Evolutionary conservation across 2,888 invertebrate genomes (phyloP), one percentile per base, ranked within the genome.

Genomic region (Idaea straminata): DNA sequence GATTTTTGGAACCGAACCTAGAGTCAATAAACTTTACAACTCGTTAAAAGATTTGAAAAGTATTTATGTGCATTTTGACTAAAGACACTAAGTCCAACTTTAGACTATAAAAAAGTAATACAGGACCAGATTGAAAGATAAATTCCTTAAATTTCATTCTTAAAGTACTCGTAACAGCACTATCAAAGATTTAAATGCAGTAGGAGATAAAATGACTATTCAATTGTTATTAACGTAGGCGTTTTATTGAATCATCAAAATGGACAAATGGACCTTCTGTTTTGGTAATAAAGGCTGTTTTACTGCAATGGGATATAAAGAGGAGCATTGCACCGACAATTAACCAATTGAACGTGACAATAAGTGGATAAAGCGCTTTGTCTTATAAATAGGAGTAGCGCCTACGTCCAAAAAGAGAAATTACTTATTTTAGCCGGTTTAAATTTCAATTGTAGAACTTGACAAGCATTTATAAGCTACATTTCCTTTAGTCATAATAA

Each of bases 271-370:
- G 61, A 62, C 62, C 61, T 59, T 69, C 67, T 60, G 6, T 7
- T 4, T 57, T 62, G 47, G 62, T 0, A 16, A 47, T 64, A 71
- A 57, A 61, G 61, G 25, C 57, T 63, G 68, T 58, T 65, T 65
- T 63, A 38, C 57, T n/a, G 62, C 57, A 57, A 16, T 63, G n/a
- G 35, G n/a, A 64, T 38, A 64, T 64, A 62, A 60, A 68, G 66
- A 72, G 73, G 77, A 70, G 76, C 74, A 76, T 76, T 82, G 84
- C 82, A 82, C 80, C 72, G 78, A 74, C 84, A 87, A 86, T 87
- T 87, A 87, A 80, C 78, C 78, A 85, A 86, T 87, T 84, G 81
- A 80, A 73, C 69, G 72, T 77, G 76, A 75, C 78, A 77, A 72
- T 83, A 80, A 82, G 79, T 79, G 79, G 74, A 77, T 78, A 77